phyloP scores from a whole-genome alignment of 1,140 invertebrate species.

The Caenorhabditis inopinata region DNA sequence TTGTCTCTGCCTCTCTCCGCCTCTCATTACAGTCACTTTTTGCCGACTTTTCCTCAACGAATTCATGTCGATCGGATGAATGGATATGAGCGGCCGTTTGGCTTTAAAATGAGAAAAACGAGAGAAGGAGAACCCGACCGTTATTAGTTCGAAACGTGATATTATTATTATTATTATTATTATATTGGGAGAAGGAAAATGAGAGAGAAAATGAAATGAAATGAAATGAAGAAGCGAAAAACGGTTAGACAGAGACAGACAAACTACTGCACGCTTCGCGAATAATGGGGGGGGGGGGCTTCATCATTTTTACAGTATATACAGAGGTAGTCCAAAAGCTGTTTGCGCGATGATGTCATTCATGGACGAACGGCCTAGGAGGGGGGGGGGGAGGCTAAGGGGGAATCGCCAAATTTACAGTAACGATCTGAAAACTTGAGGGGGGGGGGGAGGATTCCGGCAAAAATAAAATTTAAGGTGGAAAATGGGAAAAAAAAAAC shows the following conservation, averaged over 20 bases:
- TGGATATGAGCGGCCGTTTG: background rate
- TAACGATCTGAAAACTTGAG: no score
- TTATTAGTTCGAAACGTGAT: slow-evolving; percentile 34
- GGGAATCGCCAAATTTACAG: no score
- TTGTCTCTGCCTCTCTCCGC: background rate
- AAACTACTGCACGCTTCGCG: no score
- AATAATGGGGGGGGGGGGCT: no score
- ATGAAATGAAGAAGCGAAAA: background rate
- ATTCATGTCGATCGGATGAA: slow-evolving; percentile 34
- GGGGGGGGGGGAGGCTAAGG: no score
- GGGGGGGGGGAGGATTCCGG: no score
- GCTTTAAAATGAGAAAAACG: background rate
- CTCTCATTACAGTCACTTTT: background rate
- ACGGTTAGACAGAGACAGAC: no score
- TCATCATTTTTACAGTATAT: background rate
- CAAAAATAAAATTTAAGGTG: no score
- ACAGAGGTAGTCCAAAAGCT: no score
- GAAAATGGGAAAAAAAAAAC: no score
- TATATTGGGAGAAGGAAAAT: slow-evolving; percentile 3
- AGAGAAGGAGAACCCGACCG: background rate
- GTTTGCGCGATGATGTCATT: no score
- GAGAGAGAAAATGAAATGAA: background rate
- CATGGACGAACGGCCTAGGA: no score
- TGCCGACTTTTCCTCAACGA: background rate
- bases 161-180: slow-evolving; percentile 29